Percentiles rank a stretch among this genome's conserved stretches.
Conservation (phyloP, 2,797 vertebrate genomes). For the Podarcis siculus region DNA sequence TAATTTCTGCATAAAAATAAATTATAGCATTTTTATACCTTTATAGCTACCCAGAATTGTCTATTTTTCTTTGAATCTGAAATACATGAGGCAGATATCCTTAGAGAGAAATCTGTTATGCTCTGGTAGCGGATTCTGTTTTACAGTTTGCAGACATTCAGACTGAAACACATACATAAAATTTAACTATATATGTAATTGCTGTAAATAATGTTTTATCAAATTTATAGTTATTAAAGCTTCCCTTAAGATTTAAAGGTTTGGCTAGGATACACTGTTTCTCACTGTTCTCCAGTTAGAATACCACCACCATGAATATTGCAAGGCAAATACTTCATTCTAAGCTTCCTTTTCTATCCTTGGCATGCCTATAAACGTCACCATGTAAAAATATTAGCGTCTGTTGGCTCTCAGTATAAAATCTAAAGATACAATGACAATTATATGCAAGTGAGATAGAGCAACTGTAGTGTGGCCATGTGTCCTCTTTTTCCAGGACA, state of each 20-base stretch:
- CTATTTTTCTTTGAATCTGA: conserved; percentile 71
- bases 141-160: conserved; percentile 64
- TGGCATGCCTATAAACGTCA: conserved; percentile 55
- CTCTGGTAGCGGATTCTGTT: conserved; percentile 64
- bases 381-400: conserved; percentile 44
- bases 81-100: conserved; percentile 64
- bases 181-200: conserved; percentile 71
- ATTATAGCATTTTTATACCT: conserved; percentile 64
- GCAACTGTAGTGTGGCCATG: neutral
- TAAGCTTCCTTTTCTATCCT: conserved; percentile 53
- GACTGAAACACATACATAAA: conserved; percentile 66
- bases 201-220: conserved; percentile 74
- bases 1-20: conserved; percentile 64
- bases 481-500: too few species aligned
- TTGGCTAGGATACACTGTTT: conserved; percentile 48
- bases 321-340: conserved; percentile 55
- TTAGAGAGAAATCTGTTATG: conserved; percentile 68
- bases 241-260: conserved; percentile 69
- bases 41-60: conserved; percentile 62
- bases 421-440: conserved; percentile 52
- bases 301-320: conserved; percentile 35
- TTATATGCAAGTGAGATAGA: conserved; percentile 50
- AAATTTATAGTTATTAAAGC: conserved; percentile 69
- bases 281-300: conserved; percentile 39
- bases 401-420: conserved; percentile 56